Base-by-base conservation (phyloP, 2,888 invertebrate species). In the Deroplatys truncata region DNA sequence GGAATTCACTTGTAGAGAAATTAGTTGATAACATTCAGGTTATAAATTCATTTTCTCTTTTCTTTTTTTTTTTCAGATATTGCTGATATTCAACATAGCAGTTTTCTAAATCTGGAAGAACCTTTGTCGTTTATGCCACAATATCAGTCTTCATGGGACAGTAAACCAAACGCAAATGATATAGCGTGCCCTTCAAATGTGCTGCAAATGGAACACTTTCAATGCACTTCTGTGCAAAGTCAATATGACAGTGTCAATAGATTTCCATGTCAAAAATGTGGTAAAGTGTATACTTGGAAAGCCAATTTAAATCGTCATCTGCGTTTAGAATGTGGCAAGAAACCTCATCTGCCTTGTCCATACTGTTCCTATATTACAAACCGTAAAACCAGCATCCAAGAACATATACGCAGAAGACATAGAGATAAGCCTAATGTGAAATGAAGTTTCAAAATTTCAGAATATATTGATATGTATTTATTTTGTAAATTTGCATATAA, bases 321-420 rank as follows among this genome's bases (percentile, higher is more conserved):
- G 90, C 92, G 92, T 49, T 92, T 92, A 90, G 92, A 92, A 89
- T 93, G 92, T 90, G 92, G 92, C 20, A 91, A 92, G 29, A 92
- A 92, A 88, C 92, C 92, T 28, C 91, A 91, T 82, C 92, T 92
- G 87, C 89, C 90, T 16, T 92, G 92, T 84, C 91, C 91, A 10
- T 90, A 91, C 84, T 92, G 92, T 88, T 90, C 91, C 16, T 91
- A 91, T 88, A 84, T 89, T 28, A 28, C 89, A 72, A 86, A 84
- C 16, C 89, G 83, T 28, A 90, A 89, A 84, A 82, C 86, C 31
- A 85, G 84, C 82, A 49, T 90, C 16, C 88, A 84, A 8, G 82
- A 31, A 49, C 90, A 90, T 25, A 84, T 90, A n/a, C 83, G 28
- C 5, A 82, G 87, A 82, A 29, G 83, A 16, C 87, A 87, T 35